Percentiles rank a stretch among this genome's conserved stretches.
Evolutionary conservation across 2,113 vertebrate genomes (phyloP).

Genomic region (Stigmatopora argus): DNA sequence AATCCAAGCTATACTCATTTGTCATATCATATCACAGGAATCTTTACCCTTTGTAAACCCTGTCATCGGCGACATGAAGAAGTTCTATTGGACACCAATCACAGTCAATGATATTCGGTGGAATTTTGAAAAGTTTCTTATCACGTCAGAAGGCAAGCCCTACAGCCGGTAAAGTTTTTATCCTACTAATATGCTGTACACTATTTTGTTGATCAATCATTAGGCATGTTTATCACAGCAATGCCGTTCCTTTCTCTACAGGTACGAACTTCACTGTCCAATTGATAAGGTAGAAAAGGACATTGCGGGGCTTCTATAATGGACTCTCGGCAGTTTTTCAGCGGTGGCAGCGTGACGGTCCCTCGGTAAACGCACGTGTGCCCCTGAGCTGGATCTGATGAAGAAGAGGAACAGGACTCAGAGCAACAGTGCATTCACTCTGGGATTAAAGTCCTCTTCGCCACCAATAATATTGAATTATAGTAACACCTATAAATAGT

Average conservation of each 20-base stretch:
- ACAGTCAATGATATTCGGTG: constrained; percentile 73
- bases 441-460: constrained; percentile 49
- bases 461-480: constrained; percentile 29
- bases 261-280: constrained; percentile 68
- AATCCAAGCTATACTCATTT: not conserved
- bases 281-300: constrained; percentile 65
- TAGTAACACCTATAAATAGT: not conserved
- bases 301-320: constrained; percentile 58
- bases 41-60: constrained; percentile 70
- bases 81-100: constrained; percentile 73
- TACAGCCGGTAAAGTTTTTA: constrained; percentile 60
- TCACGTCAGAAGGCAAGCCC: constrained; percentile 64
- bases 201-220: not conserved
- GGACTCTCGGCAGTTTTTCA: constrained; percentile 12
- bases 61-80: constrained; percentile 70
- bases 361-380: constrained; percentile 68
- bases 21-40: constrained; percentile 49
- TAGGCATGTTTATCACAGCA: not conserved
- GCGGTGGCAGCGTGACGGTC: constrained; percentile 67
- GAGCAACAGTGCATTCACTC: constrained; percentile 68
- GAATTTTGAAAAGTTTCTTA: constrained; percentile 78
- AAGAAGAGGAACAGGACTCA: constrained; percentile 40
- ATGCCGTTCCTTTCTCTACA: constrained; percentile 33
- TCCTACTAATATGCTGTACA: not conserved
- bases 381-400: constrained; percentile 74